Base-by-base conservation (phyloP, 1,140 invertebrate species). In the roundworm (Caenorhabditis elegans) region DNA sequence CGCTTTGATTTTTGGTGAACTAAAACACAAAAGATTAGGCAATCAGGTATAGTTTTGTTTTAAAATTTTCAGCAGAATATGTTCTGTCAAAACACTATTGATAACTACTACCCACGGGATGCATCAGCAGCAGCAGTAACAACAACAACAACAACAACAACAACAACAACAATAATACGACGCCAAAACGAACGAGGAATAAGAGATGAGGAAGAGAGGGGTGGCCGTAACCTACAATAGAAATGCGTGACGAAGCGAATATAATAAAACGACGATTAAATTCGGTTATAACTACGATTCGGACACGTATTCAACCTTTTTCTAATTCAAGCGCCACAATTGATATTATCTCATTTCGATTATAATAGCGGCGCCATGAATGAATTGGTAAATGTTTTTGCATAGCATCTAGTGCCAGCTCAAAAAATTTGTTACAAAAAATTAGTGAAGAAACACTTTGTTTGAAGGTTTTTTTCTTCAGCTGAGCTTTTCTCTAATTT, bases 231-330 rank as follows among this genome's bases (percentile, higher is more conserved):
- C 60, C 60, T 70, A 70, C 60, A 70, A 70, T 70, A 39, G 60
- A 70, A 70, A 70, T 70, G 60, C 60, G 60, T 70, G 60, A 70
- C 60, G 60, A 70, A 70, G 60, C 60, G 60, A 70, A 70, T 70
- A 70, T 70, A 70, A 70, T 70, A 70, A 70, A 70, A 70, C 60
- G 60, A 39, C 60, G 60, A 70, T 70, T 70, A 70, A 70, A 70
- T 70, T 70, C n/a, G 60, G 60, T 70, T 70, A 70, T 43, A 43
- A 70, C 60, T 70, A 70, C 60, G 60, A 70, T 70, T 70, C 60
- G 34, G 60, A 39, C 60, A 70, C 60, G 39, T 8, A 43, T 70
- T 39, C 34, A 43, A 70, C 34, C 60, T 60, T 5, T 5, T 39
- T 60, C 17, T 22, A 39, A 17, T 70, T 36, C 4, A 8, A 36